Evolutionary conservation across 2,888 invertebrate species (phyloP).

Genomic region (Embidobia sp.): DNA sequence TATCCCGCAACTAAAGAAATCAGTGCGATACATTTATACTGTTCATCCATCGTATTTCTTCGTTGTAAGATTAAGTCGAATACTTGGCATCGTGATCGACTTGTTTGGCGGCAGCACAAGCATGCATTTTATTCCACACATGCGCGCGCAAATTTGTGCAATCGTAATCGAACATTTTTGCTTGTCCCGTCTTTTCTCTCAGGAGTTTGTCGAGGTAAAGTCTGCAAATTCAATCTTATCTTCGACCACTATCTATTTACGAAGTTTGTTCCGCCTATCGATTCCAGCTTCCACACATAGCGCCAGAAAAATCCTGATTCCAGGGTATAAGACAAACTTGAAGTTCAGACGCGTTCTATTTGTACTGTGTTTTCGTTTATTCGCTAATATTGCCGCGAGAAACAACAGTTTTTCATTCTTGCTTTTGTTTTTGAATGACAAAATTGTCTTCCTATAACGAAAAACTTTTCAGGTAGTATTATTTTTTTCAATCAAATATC

Average conservation of each 20-base stretch:
- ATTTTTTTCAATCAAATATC: too few relatives aligned
- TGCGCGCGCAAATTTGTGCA: slow-evolving; percentile 21
- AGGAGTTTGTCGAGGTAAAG: slow-evolving; percentile 59
- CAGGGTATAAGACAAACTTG: slow-evolving; percentile 50
- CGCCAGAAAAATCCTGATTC: slow-evolving; percentile 47
- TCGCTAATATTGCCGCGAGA: not conserved
- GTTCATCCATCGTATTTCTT: slow-evolving; percentile 60
- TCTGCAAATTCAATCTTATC: slow-evolving; percentile 77
- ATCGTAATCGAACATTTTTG: slow-evolving; percentile 29
- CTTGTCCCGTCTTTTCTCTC: slow-evolving; percentile 57
- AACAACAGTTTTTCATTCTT: not conserved
- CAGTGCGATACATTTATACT: not conserved
- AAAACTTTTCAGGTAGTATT: too few relatives aligned
- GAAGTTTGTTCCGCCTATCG: slow-evolving; percentile 77
- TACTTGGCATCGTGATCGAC: slow-evolving; percentile 75
- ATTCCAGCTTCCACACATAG: slow-evolving; percentile 64
- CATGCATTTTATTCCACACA: slow-evolving; percentile 48
- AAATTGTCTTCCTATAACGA: too few relatives aligned
- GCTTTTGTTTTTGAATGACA: too few relatives aligned
- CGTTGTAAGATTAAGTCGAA: slow-evolving; percentile 70
- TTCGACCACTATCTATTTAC: slow-evolving; percentile 72
- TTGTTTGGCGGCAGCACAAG: slow-evolving; percentile 69
- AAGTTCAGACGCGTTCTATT: slow-evolving; percentile 47
- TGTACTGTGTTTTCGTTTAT: slow-evolving; percentile 30
- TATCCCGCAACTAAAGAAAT: not conserved